A percentile compares a stretch with the other conserved stretches of the same genome.
phyloP scores from a whole-genome alignment of 1,140 invertebrate species.

The Drosophila equinoxialis region DNA sequence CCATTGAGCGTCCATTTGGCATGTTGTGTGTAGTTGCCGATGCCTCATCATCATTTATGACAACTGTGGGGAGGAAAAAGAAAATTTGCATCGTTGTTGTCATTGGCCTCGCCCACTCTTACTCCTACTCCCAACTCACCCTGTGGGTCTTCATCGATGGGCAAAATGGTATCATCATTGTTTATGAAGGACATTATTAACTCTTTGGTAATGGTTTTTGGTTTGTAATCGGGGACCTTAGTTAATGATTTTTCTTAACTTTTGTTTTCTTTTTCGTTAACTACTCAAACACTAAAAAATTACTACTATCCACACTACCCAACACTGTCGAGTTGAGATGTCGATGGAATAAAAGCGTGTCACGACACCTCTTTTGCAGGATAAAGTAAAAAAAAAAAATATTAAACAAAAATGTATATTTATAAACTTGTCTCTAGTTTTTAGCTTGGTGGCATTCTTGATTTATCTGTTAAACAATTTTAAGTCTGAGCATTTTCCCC shows the following conservation, averaged over 20 bases:
- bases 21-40: conserved; percentile 82
- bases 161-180: conserved; percentile 92
- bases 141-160: conserved; percentile 95
- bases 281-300: not conserved
- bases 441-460: not conserved
- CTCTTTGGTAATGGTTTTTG: not conserved
- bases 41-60: conserved; percentile 91
- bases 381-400: not conserved
- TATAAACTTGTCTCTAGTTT: conserved; percentile 13
- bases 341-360: not conserved
- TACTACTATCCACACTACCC: not conserved
- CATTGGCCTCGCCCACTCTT: conserved; percentile 46
- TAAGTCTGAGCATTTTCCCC: not conserved
- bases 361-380: not conserved
- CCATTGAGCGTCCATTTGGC: conserved; percentile 92
- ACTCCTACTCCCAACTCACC: conserved; percentile 83
- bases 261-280: conserved; percentile 8
- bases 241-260: not conserved
- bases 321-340: not conserved
- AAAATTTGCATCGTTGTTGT: conserved; percentile 34
- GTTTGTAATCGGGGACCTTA: not conserved
- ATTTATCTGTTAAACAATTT: not conserved
- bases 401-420: not conserved
- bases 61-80: conserved; percentile 84
- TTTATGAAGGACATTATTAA: conserved; percentile 81